These are phyloP conservation scores for Anthophora plumipes DNA, from an alignment of 2,888 invertebrate genomes.

Conservation along the genomic window DNA sequence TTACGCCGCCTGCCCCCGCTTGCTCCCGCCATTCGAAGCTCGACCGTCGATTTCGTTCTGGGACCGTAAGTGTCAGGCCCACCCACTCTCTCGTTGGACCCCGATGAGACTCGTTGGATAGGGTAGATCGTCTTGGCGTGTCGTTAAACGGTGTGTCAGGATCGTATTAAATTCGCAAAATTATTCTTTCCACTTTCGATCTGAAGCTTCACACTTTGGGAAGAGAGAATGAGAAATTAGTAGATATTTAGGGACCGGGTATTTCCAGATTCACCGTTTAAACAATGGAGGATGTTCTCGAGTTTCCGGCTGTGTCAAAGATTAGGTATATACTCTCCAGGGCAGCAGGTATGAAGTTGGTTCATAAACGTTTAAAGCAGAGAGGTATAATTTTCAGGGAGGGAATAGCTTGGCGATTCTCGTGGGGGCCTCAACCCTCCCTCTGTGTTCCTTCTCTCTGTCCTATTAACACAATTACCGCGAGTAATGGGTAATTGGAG, in stretches of 20 bases:
- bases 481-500: constrained; percentile 28
- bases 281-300: constrained; percentile 12
- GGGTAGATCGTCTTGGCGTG: constrained; percentile 52
- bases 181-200: too few species aligned
- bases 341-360: constrained; percentile 20
- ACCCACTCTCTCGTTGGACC: constrained; percentile 58
- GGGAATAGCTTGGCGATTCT: constrained; percentile 36
- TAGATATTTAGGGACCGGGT: too few species aligned
- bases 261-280: neutral
- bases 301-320: neutral
- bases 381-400: constrained; percentile 55
- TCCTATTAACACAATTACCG: constrained; percentile 29
- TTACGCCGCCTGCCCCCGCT: constrained; percentile 42
- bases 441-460: constrained; percentile 13
- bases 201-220: too few species aligned
- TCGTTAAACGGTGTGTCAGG: constrained; percentile 21
- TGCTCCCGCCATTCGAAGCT: constrained; percentile 37
- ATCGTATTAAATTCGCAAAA: constrained; percentile 18
- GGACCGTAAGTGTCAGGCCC: constrained; percentile 59
- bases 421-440: neutral
- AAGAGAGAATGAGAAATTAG: too few species aligned
- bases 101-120: constrained; percentile 59
- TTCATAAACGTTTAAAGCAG: constrained; percentile 31
- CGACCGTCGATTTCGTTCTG: constrained; percentile 62
- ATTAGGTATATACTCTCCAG: constrained; percentile 15